Conservation (phyloP, 2,797 vertebrate species). For the Lacerta viridis region DNA sequence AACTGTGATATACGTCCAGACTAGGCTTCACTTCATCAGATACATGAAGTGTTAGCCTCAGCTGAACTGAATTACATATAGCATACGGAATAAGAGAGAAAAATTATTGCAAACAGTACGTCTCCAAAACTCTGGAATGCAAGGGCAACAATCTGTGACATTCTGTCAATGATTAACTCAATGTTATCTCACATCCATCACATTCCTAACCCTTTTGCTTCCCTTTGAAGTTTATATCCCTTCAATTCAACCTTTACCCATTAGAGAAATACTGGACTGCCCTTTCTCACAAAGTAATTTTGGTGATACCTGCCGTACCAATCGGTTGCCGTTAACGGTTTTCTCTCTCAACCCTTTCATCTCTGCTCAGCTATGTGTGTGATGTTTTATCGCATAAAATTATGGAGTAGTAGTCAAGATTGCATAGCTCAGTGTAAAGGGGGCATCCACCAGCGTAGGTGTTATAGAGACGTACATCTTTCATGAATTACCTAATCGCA, state of each 20-base stretch:
- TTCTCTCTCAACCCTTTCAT: background rate
- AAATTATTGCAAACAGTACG: background rate
- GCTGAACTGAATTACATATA: background rate
- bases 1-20: no score
- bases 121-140: background rate
- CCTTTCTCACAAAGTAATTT: conserved; percentile 15
- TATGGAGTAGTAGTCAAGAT: background rate
- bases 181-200: background rate
- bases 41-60: background rate
- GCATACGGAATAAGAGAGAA: no score
- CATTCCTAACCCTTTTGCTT: background rate
- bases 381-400: conserved; percentile 5
- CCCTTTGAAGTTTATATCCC: background rate
- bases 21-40: background rate
- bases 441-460: background rate
- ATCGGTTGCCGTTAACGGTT: background rate
- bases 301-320: conserved; percentile 4
- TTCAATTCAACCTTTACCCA: background rate
- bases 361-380: background rate
- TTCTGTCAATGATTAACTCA: conserved; percentile 6
- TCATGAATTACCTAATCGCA: background rate
- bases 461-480: no score
- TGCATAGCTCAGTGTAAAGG: background rate
- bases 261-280: background rate
- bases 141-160: background rate